Percentiles rank a stretch among this genome's conserved stretches.
These are phyloP conservation scores for Ecliptopera silaceata DNA, from an alignment of 2,888 invertebrate genomes.

Conservation along the genomic window DNA sequence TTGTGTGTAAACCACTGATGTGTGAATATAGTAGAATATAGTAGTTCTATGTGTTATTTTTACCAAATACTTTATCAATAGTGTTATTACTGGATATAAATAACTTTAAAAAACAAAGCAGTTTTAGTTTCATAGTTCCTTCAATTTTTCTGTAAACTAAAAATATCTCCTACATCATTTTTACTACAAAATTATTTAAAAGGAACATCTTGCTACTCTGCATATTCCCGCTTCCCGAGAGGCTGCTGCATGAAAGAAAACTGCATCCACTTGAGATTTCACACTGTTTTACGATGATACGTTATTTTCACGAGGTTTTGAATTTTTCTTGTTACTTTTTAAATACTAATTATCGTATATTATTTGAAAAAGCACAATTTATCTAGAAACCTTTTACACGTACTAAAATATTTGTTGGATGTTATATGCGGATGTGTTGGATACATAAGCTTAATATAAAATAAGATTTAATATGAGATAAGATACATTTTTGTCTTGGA, in stretches of 20 bases:
- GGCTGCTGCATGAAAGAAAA: constrained; percentile 49
- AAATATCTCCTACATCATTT: constrained; percentile 22
- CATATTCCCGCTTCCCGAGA: constrained; percentile 43
- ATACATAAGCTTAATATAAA: no score
- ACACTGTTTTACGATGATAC: constrained; percentile 47
- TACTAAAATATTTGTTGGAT: no score
- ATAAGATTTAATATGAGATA: no score
- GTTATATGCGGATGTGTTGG: no score
- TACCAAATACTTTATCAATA: no score
- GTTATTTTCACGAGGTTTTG: constrained; percentile 47
- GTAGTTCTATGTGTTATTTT: no score
- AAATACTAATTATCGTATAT: constrained; percentile 5
- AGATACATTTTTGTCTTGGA: no score
- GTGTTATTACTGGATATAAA: background rate
- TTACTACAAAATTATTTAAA: constrained; percentile 25
- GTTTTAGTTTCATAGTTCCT: constrained; percentile 9
- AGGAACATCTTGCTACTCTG: constrained; percentile 32
- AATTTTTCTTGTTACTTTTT: constrained; percentile 35
- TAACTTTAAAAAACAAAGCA: background rate
- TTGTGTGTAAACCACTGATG: no score
- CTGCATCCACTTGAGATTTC: constrained; percentile 53
- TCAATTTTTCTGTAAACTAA: constrained; percentile 16
- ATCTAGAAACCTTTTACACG: no score
- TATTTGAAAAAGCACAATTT: background rate
- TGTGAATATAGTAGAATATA: no score